Percentiles rank a stretch among this genome's conserved stretches.
Conservation (phyloP, 2,797 vertebrate genomes). For the Typhlichthys eigenmanni region DNA sequence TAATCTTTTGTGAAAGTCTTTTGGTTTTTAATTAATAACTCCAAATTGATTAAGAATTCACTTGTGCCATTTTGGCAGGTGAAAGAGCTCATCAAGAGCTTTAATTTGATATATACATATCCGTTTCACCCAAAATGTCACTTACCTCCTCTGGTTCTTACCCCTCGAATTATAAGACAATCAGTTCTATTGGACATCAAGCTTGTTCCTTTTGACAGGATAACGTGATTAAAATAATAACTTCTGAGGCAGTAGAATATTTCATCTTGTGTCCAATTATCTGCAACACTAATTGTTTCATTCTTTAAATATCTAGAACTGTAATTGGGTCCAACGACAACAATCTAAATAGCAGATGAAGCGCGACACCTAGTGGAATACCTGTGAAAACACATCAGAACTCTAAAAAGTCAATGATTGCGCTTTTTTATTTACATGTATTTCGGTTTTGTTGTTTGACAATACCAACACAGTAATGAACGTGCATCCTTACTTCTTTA, state of each 20-base stretch:
- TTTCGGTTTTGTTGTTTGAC: background rate
- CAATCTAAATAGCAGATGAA: constrained; percentile 7
- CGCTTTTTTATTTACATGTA: background rate
- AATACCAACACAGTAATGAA: background rate
- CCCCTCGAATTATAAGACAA: background rate
- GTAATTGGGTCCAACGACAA: constrained; percentile 5
- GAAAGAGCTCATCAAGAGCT: too few relatives aligned
- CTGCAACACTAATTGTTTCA: constrained; percentile 16
- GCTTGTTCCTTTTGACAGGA: constrained; percentile 17
- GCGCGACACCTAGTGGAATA: constrained; percentile 65
- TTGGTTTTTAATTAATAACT: too few relatives aligned
- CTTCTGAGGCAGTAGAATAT: constrained; percentile 8
- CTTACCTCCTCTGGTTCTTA: too few relatives aligned
- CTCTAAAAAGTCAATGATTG: too few relatives aligned
- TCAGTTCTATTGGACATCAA: constrained; percentile 13
- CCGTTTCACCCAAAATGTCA: too few relatives aligned
- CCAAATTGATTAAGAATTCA: too few relatives aligned
- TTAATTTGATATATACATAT: too few relatives aligned
- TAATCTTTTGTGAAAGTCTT: too few relatives aligned
- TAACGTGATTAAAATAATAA: constrained; percentile 3
- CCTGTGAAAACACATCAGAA: constrained; percentile 18
- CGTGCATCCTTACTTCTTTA: too few relatives aligned
- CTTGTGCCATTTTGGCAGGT: too few relatives aligned
- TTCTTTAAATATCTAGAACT: background rate
- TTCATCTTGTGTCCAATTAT: constrained; percentile 14